Conservation (phyloP, 2,113 vertebrate species). For the Mesitornis unicolor region DNA sequence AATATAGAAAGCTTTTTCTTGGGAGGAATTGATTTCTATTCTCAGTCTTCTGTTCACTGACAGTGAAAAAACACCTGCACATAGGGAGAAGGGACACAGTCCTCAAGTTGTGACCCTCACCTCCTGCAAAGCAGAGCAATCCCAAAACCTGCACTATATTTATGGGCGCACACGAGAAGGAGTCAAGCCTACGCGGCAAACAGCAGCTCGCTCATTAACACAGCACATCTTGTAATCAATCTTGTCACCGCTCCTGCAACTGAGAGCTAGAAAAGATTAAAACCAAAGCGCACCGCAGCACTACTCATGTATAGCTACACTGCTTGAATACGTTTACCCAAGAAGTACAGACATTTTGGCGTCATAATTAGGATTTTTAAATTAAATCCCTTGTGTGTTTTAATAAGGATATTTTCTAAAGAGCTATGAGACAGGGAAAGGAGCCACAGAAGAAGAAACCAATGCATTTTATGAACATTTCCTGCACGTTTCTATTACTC, state of each 20-base stretch:
- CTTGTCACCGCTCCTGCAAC: not conserved
- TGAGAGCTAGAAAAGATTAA: not conserved
- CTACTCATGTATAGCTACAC: rapidly evolving
- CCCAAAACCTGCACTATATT: rapidly evolving
- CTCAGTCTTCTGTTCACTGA: not conserved
- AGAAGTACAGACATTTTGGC: not conserved
- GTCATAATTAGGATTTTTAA: not conserved
- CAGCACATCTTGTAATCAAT: too few relatives aligned
- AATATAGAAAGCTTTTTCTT: too few relatives aligned
- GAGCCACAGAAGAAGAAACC: not conserved
- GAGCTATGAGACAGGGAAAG: not conserved
- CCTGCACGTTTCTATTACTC: not conserved
- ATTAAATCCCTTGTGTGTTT: not conserved
- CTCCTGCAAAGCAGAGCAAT: too few relatives aligned
- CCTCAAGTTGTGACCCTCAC: not conserved
- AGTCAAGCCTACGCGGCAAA: too few relatives aligned
- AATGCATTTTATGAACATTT: too few relatives aligned
- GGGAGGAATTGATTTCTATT: too few relatives aligned
- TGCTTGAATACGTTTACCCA: too few relatives aligned
- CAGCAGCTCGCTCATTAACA: not conserved
- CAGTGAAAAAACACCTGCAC: not conserved
- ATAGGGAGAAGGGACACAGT: rapidly evolving
- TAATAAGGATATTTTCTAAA: not conserved
- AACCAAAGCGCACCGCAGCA: not conserved
- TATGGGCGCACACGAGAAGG: not conserved